Conservation (phyloP, 2,113 vertebrate species). For the Grantiella picta region DNA sequence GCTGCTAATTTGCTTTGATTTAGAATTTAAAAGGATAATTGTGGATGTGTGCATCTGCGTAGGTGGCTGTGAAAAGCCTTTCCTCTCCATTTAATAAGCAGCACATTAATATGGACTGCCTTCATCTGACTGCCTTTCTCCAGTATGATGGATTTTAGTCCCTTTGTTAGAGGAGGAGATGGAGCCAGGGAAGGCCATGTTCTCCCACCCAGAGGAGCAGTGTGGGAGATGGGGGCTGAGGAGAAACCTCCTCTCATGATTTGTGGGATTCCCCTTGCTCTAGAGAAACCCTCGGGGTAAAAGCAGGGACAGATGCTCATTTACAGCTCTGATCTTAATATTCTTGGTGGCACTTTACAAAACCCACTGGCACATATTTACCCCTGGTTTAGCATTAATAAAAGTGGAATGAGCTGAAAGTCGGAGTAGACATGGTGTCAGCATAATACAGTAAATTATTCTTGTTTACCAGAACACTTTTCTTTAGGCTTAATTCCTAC, state of each 20-base stretch:
- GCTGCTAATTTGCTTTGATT: conserved; percentile 58
- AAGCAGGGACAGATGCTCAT: not conserved
- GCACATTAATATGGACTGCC: not conserved
- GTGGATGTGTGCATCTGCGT: not conserved
- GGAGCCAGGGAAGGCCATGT: rapidly evolving
- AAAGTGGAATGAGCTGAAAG: not conserved
- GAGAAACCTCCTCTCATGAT: not conserved
- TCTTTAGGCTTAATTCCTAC: not conserved
- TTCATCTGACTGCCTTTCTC: not conserved
- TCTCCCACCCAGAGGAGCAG: rapidly evolving
- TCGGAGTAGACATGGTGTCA: not conserved
- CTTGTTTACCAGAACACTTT: not conserved
- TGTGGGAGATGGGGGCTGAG: not conserved
- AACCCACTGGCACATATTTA: not conserved
- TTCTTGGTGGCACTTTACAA: not conserved
- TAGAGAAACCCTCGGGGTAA: not conserved
- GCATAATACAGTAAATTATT: not conserved
- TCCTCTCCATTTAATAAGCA: not conserved
- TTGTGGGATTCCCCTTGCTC: not conserved
- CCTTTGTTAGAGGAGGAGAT: not conserved
- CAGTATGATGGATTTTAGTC: not conserved
- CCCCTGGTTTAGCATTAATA: not conserved
- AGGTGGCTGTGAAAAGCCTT: conserved; percentile 22
- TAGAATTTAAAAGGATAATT: conserved; percentile 50
- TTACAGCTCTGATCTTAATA: not conserved